phyloP scores from a whole-genome alignment of 2,113 vertebrate genomes.

The Rhinolophus sinicus region DNA sequence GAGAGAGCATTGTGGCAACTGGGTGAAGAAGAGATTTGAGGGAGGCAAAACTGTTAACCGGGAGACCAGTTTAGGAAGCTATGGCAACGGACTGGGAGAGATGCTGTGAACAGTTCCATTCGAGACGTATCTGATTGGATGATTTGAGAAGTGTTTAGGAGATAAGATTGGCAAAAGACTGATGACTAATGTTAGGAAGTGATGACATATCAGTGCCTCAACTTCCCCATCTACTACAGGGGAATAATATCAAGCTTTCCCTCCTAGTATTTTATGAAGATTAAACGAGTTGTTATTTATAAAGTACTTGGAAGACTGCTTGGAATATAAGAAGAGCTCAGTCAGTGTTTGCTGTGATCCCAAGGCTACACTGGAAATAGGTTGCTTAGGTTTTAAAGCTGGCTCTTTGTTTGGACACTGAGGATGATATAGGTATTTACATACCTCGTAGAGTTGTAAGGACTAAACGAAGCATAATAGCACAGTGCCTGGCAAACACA shows the following conservation, averaged over 20 bases:
- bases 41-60: neutral
- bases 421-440: neutral
- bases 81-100: neutral
- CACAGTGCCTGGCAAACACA: neutral
- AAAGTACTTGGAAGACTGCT: neutral
- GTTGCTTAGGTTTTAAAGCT: neutral
- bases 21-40: neutral
- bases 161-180: neutral
- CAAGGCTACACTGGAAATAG: neutral
- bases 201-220: neutral
- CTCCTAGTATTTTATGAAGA: neutral
- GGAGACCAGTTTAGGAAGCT: neutral
- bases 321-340: neutral
- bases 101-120: neutral
- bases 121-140: neutral
- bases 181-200: neutral
- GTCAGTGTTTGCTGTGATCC: neutral
- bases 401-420: neutral
- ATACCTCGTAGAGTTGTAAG: neutral
- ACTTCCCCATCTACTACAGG: neutral
- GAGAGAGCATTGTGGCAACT: neutral
- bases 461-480: neutral
- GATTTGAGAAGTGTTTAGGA: neutral
- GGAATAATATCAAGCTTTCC: neutral
- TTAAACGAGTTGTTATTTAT: neutral